Evolutionary conservation across 2,113 vertebrate genomes (phyloP).

Genomic region (Elaphurus davidianus): DNA sequence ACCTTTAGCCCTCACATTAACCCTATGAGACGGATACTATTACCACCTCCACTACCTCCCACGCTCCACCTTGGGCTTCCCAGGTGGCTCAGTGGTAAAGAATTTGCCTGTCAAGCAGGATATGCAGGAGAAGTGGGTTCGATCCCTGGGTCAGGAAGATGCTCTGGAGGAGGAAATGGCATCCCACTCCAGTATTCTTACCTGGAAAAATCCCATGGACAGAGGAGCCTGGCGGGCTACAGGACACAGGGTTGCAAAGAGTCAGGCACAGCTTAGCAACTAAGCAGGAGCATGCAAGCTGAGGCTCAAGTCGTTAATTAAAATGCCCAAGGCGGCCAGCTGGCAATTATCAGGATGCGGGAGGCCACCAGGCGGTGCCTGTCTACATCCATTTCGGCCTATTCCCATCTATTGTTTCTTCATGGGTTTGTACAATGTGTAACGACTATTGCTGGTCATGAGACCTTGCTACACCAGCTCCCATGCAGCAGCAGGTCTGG

Average conservation of each 20-base stretch:
- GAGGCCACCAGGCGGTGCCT: neutral
- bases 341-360: neutral
- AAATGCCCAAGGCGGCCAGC: neutral
- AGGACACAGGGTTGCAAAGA: neutral
- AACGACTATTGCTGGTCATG: too few relatives aligned
- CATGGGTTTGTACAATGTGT: neutral
- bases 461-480: neutral
- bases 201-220: neutral
- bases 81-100: neutral
- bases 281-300: neutral
- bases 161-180: neutral
- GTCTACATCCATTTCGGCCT: neutral
- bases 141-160: neutral
- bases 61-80: neutral
- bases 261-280: neutral
- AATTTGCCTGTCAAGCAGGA: neutral
- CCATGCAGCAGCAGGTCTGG: neutral
- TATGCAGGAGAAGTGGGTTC: neutral
- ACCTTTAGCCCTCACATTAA: neutral
- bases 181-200: neutral
- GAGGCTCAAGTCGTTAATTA: neutral
- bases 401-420: neutral
- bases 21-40: neutral
- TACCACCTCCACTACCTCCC: neutral
- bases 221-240: neutral